phyloP scores from a whole-genome alignment of 2,888 invertebrate species.

The Drosophila subsilvestris region DNA sequence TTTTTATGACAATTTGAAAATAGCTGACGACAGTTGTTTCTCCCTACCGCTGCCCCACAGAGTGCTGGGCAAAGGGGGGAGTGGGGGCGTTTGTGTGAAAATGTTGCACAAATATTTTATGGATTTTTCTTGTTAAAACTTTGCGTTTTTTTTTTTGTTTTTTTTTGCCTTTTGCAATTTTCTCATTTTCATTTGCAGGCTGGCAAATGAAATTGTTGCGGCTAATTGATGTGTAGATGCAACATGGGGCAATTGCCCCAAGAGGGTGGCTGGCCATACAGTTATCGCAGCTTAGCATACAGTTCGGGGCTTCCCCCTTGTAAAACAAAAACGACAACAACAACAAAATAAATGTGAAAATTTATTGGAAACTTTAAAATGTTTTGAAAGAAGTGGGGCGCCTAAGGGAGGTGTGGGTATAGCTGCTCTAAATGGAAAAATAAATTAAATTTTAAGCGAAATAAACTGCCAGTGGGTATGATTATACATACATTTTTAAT shows the following conservation, averaged over 20 bases:
- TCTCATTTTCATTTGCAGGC: conserved; percentile 28
- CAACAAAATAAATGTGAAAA: conserved; percentile 11
- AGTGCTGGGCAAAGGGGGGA: background rate
- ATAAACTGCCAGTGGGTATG: background rate
- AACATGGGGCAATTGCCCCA: conserved; percentile 45
- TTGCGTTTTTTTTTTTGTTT: conserved; percentile 10
- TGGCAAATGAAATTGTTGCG: conserved; percentile 66
- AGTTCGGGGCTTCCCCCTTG: conserved; percentile 46
- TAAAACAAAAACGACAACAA: background rate
- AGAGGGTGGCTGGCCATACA: background rate
- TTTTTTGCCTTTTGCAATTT: conserved; percentile 16
- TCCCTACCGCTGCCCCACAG: conserved; percentile 17
- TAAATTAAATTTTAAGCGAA: background rate
- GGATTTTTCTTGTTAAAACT: conserved; percentile 66
- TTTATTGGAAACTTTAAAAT: conserved; percentile 15
- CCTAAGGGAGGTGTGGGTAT: too few species aligned
- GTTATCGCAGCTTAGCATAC: conserved; percentile 64
- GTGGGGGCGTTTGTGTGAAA: conserved; percentile 3
- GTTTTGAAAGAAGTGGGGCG: background rate
- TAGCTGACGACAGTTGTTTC: conserved; percentile 66
- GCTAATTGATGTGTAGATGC: conserved; percentile 71
- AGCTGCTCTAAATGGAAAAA: background rate
- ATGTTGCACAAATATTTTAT: conserved; percentile 64
- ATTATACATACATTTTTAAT: background rate
- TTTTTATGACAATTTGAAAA: conserved; percentile 69